These are phyloP conservation scores for Hymenopus coronatus DNA, from an alignment of 2,888 invertebrate genomes.

Conservation along the genomic window DNA sequence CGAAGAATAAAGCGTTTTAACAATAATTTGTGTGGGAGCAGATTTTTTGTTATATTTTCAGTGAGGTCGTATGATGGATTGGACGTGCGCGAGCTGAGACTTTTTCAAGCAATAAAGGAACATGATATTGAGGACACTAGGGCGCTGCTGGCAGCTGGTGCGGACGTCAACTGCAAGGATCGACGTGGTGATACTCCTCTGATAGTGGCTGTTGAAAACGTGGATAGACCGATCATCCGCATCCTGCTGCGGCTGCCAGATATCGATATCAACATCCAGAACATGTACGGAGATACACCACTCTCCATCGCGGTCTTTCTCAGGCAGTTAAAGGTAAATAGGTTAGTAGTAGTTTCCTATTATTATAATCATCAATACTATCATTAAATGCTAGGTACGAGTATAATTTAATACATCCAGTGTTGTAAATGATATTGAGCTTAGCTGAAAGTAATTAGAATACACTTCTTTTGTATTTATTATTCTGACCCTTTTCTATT, in stretches of 20 bases:
- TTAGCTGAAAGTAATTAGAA: too few species aligned
- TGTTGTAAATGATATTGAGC: too few species aligned
- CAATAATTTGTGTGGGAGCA: too few species aligned
- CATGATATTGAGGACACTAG: neutral
- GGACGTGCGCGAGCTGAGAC: neutral
- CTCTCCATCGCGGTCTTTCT: neutral
- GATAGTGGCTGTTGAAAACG: neutral
- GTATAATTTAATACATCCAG: too few species aligned
- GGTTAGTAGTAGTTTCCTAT: too few species aligned
- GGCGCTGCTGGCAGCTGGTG: neutral
- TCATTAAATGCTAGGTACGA: too few species aligned
- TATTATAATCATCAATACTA: too few species aligned
- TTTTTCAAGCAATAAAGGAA: neutral
- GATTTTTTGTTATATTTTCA: too few species aligned
- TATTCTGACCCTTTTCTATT: too few species aligned
- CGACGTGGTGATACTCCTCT: neutral
- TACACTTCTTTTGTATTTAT: too few species aligned
- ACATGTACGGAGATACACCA: neutral
- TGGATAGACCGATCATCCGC: neutral
- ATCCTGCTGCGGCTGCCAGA: neutral
- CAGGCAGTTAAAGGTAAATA: neutral
- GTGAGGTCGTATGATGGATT: too few species aligned
- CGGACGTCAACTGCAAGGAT: neutral
- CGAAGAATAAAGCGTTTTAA: too few species aligned
- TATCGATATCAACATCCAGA: neutral